Evolutionary conservation across 2,113 vertebrate species (phyloP).

Genomic region (Corydoras sp.): DNA sequence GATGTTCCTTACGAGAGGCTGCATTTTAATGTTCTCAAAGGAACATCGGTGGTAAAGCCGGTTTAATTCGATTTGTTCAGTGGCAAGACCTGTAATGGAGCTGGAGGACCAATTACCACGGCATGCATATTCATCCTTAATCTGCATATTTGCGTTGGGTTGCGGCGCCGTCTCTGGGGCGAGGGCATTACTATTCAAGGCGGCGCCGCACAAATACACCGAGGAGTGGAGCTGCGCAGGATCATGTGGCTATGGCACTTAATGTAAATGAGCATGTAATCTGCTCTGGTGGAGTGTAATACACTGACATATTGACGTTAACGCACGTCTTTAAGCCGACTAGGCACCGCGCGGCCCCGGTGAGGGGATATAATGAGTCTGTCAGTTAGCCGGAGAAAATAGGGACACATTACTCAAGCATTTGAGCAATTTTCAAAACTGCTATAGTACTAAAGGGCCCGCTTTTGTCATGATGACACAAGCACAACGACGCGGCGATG

Average conservation of each 20-base stretch:
- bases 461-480: too few relatives aligned
- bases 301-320: constrained; percentile 15
- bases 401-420: background rate
- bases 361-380: constrained; percentile 23
- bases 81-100: constrained; percentile 15
- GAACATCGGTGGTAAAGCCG: constrained; percentile 14
- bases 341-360: background rate
- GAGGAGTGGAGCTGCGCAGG: background rate
- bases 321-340: constrained; percentile 4
- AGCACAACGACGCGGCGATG: too few relatives aligned
- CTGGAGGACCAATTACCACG: constrained; percentile 35
- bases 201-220: background rate
- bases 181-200: constrained; percentile 15
- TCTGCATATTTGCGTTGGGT: constrained; percentile 27
- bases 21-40: constrained; percentile 7
- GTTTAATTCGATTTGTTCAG: constrained; percentile 27
- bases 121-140: constrained; percentile 33
- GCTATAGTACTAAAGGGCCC: background rate
- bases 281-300: constrained; percentile 5
- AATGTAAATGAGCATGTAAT: constrained; percentile 21
- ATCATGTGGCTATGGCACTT: constrained; percentile 4
- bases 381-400: constrained; percentile 15
- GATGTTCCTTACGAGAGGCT: background rate
- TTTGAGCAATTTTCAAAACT: background rate
- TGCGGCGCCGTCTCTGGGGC: background rate